phyloP scores from a whole-genome alignment of 1,140 invertebrate species.

The Atta cephalotes region DNA sequence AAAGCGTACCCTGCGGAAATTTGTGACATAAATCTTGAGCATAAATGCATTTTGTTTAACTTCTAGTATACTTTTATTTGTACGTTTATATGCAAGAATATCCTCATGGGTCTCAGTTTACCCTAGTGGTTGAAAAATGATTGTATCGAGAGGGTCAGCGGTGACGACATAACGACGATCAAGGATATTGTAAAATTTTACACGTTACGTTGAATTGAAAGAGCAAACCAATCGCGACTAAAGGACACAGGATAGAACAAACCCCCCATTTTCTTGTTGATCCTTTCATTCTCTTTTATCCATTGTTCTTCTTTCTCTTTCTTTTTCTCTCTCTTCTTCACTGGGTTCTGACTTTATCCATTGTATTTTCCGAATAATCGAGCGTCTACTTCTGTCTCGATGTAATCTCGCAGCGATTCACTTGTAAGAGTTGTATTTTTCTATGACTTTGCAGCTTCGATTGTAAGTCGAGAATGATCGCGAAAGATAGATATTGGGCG shows the following conservation, averaged over 20 bases:
- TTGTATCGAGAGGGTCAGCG: neutral
- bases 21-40: slow-evolving; percentile 13
- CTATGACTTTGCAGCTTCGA: neutral
- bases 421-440: neutral
- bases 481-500: slow-evolving; percentile 35
- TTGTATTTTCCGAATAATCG: slow-evolving; percentile 4
- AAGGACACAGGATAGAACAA: neutral
- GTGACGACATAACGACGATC: neutral
- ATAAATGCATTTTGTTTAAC: slow-evolving; percentile 23
- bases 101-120: neutral
- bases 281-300: neutral
- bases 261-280: neutral
- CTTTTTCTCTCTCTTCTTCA: no score
- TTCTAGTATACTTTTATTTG: slow-evolving; percentile 1
- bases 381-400: neutral
- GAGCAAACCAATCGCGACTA: neutral
- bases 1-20: neutral
- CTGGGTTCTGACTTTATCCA: neutral
- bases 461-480: slow-evolving; percentile 4
- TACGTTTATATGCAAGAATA: neutral
- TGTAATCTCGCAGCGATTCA: slow-evolving; percentile 14
- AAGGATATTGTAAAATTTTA: slow-evolving; percentile 3
- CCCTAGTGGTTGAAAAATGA: slow-evolving; percentile 12
- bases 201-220: neutral
- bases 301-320: no score